Percentiles rank a stretch among this genome's conserved stretches.
Evolutionary conservation across 2,888 invertebrate genomes (phyloP).

Genomic region (Apoda limacodes): DNA sequence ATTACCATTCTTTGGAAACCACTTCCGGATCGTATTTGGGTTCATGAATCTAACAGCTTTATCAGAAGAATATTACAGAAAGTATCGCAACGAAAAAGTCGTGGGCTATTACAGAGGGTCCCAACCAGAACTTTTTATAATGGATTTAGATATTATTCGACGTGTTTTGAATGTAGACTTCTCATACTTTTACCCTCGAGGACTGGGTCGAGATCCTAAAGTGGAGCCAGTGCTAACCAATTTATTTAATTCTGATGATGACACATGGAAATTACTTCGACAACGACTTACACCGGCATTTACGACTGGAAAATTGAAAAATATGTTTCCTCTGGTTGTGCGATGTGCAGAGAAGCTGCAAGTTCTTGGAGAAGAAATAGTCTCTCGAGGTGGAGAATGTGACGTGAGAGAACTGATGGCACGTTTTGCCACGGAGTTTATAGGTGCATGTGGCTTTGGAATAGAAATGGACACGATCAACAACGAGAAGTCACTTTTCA

Average conservation of each 20-base stretch:
- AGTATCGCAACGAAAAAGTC: constrained; percentile 40
- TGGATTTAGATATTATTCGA: constrained; percentile 37
- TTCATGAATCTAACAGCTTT: constrained; percentile 29
- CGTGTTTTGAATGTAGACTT: constrained; percentile 37
- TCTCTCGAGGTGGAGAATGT: constrained; percentile 24
- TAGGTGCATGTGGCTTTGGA: constrained; percentile 36
- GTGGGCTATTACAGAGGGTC: constrained; percentile 40
- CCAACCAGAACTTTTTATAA: constrained; percentile 36
- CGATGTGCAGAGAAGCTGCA: constrained; percentile 40
- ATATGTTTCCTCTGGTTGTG: constrained; percentile 48
- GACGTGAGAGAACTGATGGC: constrained; percentile 32
- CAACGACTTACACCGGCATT: constrained; percentile 47
- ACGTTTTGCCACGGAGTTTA: constrained; percentile 34
- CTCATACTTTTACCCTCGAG: constrained; percentile 33
- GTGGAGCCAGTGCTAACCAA: constrained; percentile 33
- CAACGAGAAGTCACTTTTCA: constrained; percentile 29
- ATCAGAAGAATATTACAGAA: constrained; percentile 31
- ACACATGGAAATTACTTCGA: constrained; percentile 42
- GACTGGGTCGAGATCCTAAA: constrained; percentile 28
- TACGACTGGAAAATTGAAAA: constrained; percentile 42
- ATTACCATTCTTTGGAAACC: constrained; percentile 37
- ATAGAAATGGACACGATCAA: constrained; percentile 28
- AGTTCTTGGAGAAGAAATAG: constrained; percentile 17
- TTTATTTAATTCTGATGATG: constrained; percentile 41
- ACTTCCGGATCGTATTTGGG: constrained; percentile 29